These are phyloP conservation scores for Oostethus manadensis DNA, from an alignment of 2,113 vertebrate genomes.

Conservation along the genomic window DNA sequence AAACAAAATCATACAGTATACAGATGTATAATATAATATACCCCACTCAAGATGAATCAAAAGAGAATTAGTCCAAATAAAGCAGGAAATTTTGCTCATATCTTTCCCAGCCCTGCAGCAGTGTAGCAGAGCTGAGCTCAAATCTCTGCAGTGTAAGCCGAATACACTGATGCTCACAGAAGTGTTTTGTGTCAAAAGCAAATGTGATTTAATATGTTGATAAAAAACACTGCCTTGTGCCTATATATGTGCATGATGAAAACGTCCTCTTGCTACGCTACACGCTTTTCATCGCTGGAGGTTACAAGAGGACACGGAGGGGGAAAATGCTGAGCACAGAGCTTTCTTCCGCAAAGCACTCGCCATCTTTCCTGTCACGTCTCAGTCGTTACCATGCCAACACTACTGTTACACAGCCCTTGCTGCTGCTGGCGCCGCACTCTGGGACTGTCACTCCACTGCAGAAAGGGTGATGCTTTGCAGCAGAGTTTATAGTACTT, in stretches of 20 bases:
- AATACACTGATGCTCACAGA: conserved; percentile 24
- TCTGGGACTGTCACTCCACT: conserved; percentile 30
- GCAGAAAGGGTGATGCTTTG: conserved; percentile 15
- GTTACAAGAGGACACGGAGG: conserved; percentile 24
- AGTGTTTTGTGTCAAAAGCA: conserved; percentile 39
- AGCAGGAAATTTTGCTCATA: conserved; percentile 20
- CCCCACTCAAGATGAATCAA: not conserved
- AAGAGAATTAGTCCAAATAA: not conserved
- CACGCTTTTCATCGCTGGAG: conserved; percentile 25
- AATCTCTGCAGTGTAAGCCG: conserved; percentile 38
- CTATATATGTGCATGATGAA: conserved; percentile 13
- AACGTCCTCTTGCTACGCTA: conserved; percentile 7
- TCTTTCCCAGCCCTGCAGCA: conserved; percentile 34
- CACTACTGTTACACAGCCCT: conserved; percentile 28
- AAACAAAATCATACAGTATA: no score
- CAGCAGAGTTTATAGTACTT: not conserved
- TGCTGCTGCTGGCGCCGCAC: conserved; percentile 30
- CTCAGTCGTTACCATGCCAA: conserved; percentile 50
- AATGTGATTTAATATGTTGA: conserved; percentile 50
- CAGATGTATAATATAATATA: no score
- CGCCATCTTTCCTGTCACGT: conserved; percentile 41
- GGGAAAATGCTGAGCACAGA: conserved; percentile 56
- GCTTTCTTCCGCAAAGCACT: conserved; percentile 29
- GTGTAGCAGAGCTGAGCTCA: conserved; percentile 46
- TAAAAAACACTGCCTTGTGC: conserved; percentile 16